Evolutionary conservation across 2,113 vertebrate genomes (phyloP).

Genomic region (Gymnobelideus leadbeateri): DNA sequence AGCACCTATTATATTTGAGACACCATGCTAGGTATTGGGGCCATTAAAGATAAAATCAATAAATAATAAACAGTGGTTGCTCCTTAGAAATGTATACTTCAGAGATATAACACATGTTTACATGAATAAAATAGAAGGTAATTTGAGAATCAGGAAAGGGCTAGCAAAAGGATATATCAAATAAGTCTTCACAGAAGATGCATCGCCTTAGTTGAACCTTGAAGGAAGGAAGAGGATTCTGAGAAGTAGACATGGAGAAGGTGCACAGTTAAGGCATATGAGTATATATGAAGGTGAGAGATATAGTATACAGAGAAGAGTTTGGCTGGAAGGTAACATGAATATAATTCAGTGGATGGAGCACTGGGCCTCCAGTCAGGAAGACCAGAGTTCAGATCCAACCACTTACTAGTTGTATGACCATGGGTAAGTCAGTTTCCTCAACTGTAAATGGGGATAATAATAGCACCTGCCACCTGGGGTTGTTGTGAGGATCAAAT

Average conservation of each 20-base stretch:
- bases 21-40: background rate
- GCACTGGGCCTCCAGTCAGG: no score
- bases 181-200: background rate
- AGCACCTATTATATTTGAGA: background rate
- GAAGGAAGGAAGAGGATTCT: background rate
- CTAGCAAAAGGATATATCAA: background rate
- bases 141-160: background rate
- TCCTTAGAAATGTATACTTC: background rate
- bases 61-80: background rate
- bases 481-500: no score
- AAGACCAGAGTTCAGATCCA: no score
- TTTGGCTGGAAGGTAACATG: no score
- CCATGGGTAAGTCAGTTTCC: no score
- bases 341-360: no score
- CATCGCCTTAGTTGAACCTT: background rate
- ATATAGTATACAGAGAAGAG: background rate
- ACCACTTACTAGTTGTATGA: no score
- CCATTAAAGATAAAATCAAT: background rate
- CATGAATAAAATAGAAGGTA: background rate
- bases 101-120: background rate
- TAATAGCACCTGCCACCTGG: no score
- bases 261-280: background rate
- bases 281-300: background rate
- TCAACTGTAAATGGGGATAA: no score
- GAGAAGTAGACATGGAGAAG: background rate